Percentiles rank a stretch among this genome's conserved stretches.
phyloP scores from a whole-genome alignment of 2,888 invertebrate genomes.

The Meiosimyza decipiens region DNA sequence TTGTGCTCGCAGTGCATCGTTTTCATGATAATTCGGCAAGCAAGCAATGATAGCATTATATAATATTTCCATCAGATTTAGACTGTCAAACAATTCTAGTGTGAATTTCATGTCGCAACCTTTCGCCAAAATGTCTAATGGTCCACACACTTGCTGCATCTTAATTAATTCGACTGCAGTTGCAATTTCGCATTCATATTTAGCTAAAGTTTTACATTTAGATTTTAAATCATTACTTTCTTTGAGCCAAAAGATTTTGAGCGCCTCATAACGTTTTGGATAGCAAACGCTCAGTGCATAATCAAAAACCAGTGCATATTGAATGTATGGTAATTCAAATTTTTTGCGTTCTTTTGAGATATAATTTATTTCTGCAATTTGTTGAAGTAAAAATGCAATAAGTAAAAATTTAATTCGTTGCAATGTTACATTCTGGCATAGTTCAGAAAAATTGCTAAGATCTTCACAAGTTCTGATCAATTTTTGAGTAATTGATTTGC shows the following conservation, averaged over 20 bases:
- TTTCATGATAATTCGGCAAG: conserved; percentile 45
- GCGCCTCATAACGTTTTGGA: conserved; percentile 36
- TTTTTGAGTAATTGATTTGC: conserved; percentile 36
- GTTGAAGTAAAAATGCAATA: conserved; percentile 51
- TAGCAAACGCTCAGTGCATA: conserved; percentile 44
- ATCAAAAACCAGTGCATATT: conserved; percentile 48
- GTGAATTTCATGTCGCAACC: conserved; percentile 44
- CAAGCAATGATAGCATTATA: conserved; percentile 52
- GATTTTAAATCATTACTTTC: conserved; percentile 28
- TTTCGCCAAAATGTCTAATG: conserved; percentile 43
- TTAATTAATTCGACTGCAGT: conserved; percentile 45
- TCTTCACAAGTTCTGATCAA: conserved; percentile 43
- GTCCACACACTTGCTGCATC: conserved; percentile 29
- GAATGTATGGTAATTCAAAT: conserved; percentile 30
- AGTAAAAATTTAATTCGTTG: conserved; percentile 55
- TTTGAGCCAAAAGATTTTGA: conserved; percentile 18
- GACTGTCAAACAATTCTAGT: conserved; percentile 55
- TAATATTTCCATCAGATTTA: conserved; percentile 50
- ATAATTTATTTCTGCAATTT: conserved; percentile 40
- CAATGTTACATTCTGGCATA: conserved; percentile 46
- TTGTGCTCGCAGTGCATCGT: conserved; percentile 47
- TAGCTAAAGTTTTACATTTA: conserved; percentile 42
- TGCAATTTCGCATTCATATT: conserved; percentile 44
- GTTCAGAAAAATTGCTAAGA: conserved; percentile 41
- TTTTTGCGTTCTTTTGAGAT: neutral